These are phyloP conservation scores for Acanthopleura granulata DNA, from an alignment of 2,888 invertebrate genomes.

Conservation along the genomic window DNA sequence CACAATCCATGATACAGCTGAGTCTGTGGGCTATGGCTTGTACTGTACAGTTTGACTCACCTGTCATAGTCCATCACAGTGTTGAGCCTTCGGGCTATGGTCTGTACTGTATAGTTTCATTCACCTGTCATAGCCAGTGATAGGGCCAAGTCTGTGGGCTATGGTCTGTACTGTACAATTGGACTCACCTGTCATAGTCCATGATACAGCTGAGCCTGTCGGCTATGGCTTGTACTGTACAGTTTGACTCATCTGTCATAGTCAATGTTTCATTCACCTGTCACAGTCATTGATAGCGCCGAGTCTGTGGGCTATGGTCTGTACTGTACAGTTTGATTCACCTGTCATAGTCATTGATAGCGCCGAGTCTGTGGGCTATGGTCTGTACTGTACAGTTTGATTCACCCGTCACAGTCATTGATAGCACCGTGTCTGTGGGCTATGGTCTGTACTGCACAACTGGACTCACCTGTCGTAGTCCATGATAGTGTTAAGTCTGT, in stretches of 20 bases:
- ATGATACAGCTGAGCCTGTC: conserved; percentile 93
- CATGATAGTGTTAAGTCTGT: conserved; percentile 92
- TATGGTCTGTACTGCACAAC: conserved; percentile 91
- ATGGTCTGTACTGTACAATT: conserved; percentile 91
- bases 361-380: conserved; percentile 93
- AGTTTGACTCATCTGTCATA: conserved; percentile 82
- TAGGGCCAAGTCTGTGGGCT: conserved; percentile 92
- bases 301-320: conserved; percentile 92
- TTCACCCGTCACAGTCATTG: conserved; percentile 71
- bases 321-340: conserved; percentile 80
- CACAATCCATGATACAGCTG: conserved; percentile 83
- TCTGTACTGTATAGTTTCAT: conserved; percentile 91
- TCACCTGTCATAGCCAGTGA: conserved; percentile 78
- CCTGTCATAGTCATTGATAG: conserved; percentile 77
- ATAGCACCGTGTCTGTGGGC: conserved; percentile 94
- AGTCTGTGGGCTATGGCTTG: conserved; percentile 93
- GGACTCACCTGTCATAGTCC: conserved; percentile 58
- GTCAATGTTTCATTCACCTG: conserved; percentile 84
- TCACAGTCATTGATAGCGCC: conserved; percentile 83
- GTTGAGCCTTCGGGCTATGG: conserved; percentile 93
- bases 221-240: conserved; percentile 92
- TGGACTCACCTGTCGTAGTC: conserved; percentile 47
- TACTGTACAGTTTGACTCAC: conserved; percentile 79
- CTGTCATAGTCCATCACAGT: conserved; percentile 79
- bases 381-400: conserved; percentile 86